Evolutionary conservation across 2,888 invertebrate genomes (phyloP).

Genomic region (Myathropa florea): DNA sequence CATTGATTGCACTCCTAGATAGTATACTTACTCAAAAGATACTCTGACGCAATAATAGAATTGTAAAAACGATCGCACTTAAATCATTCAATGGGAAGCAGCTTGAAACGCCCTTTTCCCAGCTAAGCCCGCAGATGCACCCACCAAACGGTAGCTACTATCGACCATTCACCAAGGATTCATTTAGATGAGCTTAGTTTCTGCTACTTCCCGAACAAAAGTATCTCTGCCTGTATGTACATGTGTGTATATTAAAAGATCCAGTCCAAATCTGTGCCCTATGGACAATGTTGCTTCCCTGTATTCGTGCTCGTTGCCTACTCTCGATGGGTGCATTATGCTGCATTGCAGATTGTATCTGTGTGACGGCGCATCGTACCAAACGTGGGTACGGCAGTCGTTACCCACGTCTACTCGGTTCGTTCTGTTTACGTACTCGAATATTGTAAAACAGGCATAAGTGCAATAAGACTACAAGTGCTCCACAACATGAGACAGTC

Average conservation of each 20-base stretch:
- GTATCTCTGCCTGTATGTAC: background rate
- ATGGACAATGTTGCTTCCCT: constrained; percentile 5
- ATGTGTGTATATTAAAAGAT: background rate
- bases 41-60: too few species aligned
- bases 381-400: constrained; percentile 14
- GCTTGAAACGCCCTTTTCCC: too few species aligned
- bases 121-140: too few species aligned
- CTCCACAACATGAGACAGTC: constrained; percentile 9
- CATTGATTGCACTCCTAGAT: too few species aligned
- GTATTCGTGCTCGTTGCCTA: background rate
- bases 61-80: too few species aligned
- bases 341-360: constrained; percentile 61
- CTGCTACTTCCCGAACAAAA: background rate
- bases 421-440: constrained; percentile 60
- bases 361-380: constrained; percentile 20
- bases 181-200: too few species aligned
- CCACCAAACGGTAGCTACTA: too few species aligned
- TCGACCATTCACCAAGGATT: too few species aligned
- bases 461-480: constrained; percentile 37
- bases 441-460: constrained; percentile 62
- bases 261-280: constrained; percentile 20
- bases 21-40: too few species aligned
- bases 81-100: too few species aligned
- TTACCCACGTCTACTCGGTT: constrained; percentile 22
- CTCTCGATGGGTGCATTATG: constrained; percentile 53